Conservation (phyloP, 2,888 invertebrate species). For the Celastrina argiolus region DNA sequence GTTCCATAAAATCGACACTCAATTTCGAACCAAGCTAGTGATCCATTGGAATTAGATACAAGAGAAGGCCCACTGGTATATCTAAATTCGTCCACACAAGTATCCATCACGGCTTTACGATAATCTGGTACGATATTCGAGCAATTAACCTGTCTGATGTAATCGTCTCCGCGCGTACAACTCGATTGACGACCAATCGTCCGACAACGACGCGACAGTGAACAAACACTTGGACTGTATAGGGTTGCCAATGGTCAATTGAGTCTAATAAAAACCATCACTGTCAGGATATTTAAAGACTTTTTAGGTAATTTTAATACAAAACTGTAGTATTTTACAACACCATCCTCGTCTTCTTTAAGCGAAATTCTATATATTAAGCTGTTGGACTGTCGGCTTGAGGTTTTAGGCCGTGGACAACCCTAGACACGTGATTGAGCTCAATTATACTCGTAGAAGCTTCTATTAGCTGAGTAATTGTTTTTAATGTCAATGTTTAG, state of each 20-base stretch:
- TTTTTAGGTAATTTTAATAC: background rate
- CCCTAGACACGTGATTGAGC: conserved; percentile 10
- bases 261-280: background rate
- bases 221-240: background rate
- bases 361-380: background rate
- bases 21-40: too few species aligned
- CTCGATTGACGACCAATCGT: background rate
- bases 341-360: background rate
- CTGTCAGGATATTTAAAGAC: background rate
- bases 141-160: conserved; percentile 11
- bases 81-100: background rate
- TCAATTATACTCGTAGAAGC: conserved; percentile 17
- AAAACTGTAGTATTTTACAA: background rate
- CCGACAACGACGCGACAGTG: background rate
- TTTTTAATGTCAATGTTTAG: conserved; percentile 13
- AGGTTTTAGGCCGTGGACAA: background rate
- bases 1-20: too few species aligned
- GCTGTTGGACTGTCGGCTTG: background rate
- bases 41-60: too few species aligned
- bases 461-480: conserved; percentile 17
- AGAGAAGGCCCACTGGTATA: background rate
- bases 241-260: background rate
- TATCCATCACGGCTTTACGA: background rate
- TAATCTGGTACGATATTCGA: conserved; percentile 1
- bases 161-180: background rate